A percentile compares a stretch with the other conserved stretches of the same genome.
These are phyloP conservation scores for Porites lutea DNA, from an alignment of 64 coral and sea anemone genomes.

Conservation along the genomic window DNA sequence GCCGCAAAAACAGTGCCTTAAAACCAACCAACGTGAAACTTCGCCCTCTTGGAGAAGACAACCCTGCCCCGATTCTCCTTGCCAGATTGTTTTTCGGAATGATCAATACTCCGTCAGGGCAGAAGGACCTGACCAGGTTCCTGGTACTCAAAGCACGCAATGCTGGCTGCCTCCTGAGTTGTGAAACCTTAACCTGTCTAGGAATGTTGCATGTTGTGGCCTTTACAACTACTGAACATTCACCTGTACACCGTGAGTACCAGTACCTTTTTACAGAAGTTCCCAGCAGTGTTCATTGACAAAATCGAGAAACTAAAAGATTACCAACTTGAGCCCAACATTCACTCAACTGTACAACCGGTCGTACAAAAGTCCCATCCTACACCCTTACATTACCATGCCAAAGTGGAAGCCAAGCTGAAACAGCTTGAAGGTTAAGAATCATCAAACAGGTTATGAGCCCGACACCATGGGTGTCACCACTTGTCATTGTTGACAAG, in stretches of 20 bases:
- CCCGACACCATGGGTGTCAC: neutral
- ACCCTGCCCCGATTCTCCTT: slow-evolving; percentile 8
- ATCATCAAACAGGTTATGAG: neutral
- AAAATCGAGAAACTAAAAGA: slow-evolving; percentile 6
- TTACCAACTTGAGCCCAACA: slow-evolving; percentile 7
- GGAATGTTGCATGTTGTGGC: slow-evolving; percentile 17
- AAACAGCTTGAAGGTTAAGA: slow-evolving; percentile 3
- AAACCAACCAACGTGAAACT: neutral
- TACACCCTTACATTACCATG: neutral
- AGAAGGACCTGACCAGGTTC: slow-evolving; percentile 1
- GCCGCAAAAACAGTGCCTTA: neutral
- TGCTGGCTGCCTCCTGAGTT: slow-evolving; percentile 38
- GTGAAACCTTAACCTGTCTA: slow-evolving; percentile 33
- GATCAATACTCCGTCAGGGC: slow-evolving; percentile 17
- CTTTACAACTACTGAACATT: slow-evolving; percentile 22
- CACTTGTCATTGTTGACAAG: neutral
- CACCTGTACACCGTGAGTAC: slow-evolving; percentile 6
- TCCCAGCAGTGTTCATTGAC: slow-evolving; percentile 10
- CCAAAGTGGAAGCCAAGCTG: slow-evolving; percentile 3
- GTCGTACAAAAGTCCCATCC: slow-evolving; percentile 4
- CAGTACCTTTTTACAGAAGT: slow-evolving; percentile 30
- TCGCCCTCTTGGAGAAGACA: neutral
- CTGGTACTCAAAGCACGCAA: slow-evolving; percentile 25
- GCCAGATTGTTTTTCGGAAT: slow-evolving; percentile 2
- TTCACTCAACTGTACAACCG: slow-evolving; percentile 13